Conservation (phyloP, 2,888 invertebrate genomes). For the Tridacna gigas region DNA sequence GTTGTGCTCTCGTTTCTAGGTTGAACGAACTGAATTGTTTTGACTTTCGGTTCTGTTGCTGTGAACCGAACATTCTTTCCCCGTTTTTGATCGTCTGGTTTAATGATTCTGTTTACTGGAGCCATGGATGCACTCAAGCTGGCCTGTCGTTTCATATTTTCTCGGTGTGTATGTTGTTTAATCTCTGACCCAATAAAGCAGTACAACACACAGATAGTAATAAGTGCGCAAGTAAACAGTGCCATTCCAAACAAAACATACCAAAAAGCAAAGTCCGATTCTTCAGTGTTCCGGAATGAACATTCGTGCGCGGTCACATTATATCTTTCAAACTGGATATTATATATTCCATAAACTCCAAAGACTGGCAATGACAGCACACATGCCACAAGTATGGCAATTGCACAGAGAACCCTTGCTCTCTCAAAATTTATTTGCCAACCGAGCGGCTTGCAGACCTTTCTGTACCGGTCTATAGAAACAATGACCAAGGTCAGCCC, state of each 20-base stretch:
- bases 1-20: background rate
- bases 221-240: conserved; percentile 41
- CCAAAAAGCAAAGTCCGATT: conserved; percentile 36
- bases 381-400: conserved; percentile 40
- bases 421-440: conserved; percentile 69
- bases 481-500: conserved; percentile 63
- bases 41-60: background rate
- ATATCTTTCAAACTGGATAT: conserved; percentile 15
- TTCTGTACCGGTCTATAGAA: conserved; percentile 70
- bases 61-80: conserved; percentile 13
- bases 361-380: conserved; percentile 55
- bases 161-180: conserved; percentile 47
- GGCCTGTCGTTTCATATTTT: conserved; percentile 46
- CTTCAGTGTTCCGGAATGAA: conserved; percentile 38
- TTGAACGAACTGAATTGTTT: conserved; percentile 2
- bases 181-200: conserved; percentile 58
- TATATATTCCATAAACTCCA: conserved; percentile 46
- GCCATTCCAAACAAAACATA: conserved; percentile 56
- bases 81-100: background rate
- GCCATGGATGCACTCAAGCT: conserved; percentile 58
- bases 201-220: conserved; percentile 57
- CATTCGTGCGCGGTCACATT: conserved; percentile 50
- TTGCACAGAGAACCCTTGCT: conserved; percentile 58
- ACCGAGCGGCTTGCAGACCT: conserved; percentile 71
- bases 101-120: conserved; percentile 16